Percentiles rank a stretch among this genome's conserved stretches.
These are phyloP conservation scores for Xiphophorus maculatus DNA, from an alignment of 2,113 vertebrate species.

Conservation along the genomic window DNA sequence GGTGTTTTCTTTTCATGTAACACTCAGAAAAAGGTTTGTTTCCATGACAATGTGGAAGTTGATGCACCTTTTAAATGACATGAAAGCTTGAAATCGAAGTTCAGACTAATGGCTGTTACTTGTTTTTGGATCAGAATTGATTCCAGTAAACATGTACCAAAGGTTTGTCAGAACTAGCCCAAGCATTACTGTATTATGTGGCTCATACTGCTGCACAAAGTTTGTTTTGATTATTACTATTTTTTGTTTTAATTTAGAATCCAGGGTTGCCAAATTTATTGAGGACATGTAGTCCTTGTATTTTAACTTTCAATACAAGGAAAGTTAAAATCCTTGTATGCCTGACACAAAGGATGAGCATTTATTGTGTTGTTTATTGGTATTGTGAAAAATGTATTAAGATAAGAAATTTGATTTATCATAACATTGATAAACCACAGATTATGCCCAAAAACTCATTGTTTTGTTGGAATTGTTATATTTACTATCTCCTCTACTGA, in stretches of 20 bases:
- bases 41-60: conserved; percentile 49
- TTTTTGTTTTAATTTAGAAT: background rate
- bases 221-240: too few relatives aligned
- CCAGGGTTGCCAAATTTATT: background rate
- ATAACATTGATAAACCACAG: too few relatives aligned
- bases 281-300: background rate
- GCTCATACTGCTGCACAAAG: background rate
- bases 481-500: too few relatives aligned
- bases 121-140: background rate
- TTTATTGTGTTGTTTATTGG: too few relatives aligned
- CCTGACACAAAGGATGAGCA: background rate
- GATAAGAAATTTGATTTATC: too few relatives aligned
- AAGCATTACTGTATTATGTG: background rate
- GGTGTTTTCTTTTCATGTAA: conserved; percentile 19
- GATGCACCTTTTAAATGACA: conserved; percentile 34
- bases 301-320: background rate
- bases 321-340: too few relatives aligned
- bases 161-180: background rate
- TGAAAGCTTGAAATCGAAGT: conserved; percentile 8
- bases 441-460: too few relatives aligned
- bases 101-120: conserved; percentile 10
- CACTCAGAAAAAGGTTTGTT: conserved; percentile 34
- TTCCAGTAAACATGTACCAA: background rate
- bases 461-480: too few relatives aligned
- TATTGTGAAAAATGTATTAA: too few relatives aligned